Evolutionary conservation across 2,888 invertebrate genomes (phyloP).

Genomic region (Myopa testacea): DNA sequence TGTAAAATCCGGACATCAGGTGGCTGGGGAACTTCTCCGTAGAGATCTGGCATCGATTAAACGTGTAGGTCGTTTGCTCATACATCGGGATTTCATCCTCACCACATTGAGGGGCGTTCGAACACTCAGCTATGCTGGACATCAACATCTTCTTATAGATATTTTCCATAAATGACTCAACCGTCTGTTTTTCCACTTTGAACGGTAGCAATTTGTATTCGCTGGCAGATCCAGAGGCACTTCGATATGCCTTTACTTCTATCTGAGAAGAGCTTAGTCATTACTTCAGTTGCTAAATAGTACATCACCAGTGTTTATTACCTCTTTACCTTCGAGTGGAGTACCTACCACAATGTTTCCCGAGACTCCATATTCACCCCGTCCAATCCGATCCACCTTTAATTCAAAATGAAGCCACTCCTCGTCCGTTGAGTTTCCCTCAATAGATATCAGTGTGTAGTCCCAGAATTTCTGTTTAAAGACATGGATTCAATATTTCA

Average conservation of each 20-base stretch:
- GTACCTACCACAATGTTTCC: background rate
- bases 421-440: background rate
- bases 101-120: background rate
- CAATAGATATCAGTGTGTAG: background rate
- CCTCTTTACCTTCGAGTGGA: background rate
- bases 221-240: conserved; percentile 2
- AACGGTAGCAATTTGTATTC: conserved; percentile 10
- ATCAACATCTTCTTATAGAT: conserved; percentile 1
- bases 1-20: background rate
- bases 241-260: conserved; percentile 9
- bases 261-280: background rate
- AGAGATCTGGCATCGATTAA: background rate
- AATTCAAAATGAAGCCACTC: background rate
- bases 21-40: background rate
- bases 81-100: background rate
- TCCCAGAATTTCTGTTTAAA: background rate
- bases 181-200: background rate
- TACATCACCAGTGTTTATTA: background rate
- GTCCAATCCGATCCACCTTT: background rate
- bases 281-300: background rate
- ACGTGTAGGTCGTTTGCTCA: background rate
- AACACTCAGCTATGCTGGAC: background rate
- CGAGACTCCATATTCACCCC: background rate
- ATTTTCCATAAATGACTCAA: background rate
- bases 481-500: background rate